A percentile compares a stretch with the other conserved stretches of the same genome.
These are phyloP conservation scores for Empidonax traillii DNA, from an alignment of 2,113 vertebrate species.

Conservation along the genomic window DNA sequence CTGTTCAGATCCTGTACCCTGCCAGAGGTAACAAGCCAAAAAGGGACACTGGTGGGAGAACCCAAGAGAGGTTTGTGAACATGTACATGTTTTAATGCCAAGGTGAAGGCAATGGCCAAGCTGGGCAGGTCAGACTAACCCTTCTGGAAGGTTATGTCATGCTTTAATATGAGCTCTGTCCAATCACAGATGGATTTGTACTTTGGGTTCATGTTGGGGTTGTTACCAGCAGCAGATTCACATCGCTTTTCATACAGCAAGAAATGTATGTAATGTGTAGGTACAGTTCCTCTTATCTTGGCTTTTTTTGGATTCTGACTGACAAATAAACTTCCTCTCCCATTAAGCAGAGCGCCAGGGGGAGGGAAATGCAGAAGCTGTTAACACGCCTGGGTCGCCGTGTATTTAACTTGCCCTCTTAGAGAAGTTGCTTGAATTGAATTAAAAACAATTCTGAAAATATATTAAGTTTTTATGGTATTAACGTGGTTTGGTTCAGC, in stretches of 20 bases:
- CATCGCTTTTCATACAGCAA: background rate
- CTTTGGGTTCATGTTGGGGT: background rate
- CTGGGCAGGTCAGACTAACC: background rate
- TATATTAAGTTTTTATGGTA: background rate
- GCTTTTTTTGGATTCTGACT: background rate
- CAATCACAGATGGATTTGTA: background rate
- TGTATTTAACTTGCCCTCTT: background rate
- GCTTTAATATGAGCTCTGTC: background rate
- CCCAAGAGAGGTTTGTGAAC: background rate
- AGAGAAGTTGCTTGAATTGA: background rate
- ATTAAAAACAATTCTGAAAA: background rate
- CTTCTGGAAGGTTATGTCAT: background rate
- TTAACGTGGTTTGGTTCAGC: background rate
- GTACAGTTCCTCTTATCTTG: background rate
- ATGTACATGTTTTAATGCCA: background rate
- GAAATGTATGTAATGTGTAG: background rate
- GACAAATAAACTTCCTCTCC: conserved; percentile 86
- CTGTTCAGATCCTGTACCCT: conserved; percentile 83
- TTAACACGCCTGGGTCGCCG: background rate
- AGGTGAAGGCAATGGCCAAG: no score
- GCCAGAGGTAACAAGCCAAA: conserved; percentile 68
- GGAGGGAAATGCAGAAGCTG: background rate
- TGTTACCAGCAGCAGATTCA: background rate
- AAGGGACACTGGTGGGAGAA: background rate
- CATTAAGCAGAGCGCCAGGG: background rate